Evolutionary conservation across 2,888 invertebrate species (phyloP).

Genomic region (Zygothrica quintamaculata): DNA sequence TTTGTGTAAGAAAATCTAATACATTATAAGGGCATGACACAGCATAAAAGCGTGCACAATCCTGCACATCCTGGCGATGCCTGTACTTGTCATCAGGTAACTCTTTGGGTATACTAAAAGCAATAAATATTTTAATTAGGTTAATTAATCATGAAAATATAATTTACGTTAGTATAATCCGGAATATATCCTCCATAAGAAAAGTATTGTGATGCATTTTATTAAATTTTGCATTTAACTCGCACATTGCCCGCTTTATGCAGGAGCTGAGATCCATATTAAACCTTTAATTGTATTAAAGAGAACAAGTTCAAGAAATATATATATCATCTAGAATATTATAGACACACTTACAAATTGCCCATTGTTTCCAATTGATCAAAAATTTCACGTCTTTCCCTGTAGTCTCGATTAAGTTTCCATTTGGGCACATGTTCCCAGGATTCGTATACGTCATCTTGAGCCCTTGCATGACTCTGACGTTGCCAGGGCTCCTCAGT

Average conservation of each 20-base stretch:
- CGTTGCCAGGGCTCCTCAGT: slow-evolving; percentile 7
- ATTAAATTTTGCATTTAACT: slow-evolving; percentile 86
- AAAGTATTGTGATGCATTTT: slow-evolving; percentile 85
- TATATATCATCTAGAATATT: neutral
- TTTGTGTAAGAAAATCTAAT: slow-evolving; percentile 49
- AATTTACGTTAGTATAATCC: slow-evolving; percentile 87
- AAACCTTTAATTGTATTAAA: slow-evolving; percentile 45
- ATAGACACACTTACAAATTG: slow-evolving; percentile 46
- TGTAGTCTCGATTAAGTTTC: slow-evolving; percentile 62
- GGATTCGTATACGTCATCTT: slow-evolving; percentile 38
- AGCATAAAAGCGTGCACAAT: slow-evolving; percentile 52
- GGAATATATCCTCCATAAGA: slow-evolving; percentile 87
- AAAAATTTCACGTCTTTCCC: slow-evolving; percentile 71
- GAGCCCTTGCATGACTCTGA: neutral
- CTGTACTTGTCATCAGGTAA: slow-evolving; percentile 50
- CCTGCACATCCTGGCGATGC: slow-evolving; percentile 22
- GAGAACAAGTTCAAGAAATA: neutral
- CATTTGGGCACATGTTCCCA: slow-evolving; percentile 46
- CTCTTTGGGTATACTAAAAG: slow-evolving; percentile 59
- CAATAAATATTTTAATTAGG: too few relatives aligned
- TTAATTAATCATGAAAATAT: neutral
- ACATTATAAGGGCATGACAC: slow-evolving; percentile 62
- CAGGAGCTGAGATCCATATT: slow-evolving; percentile 83
- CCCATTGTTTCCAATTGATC: slow-evolving; percentile 69
- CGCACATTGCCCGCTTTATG: slow-evolving; percentile 88